Evolutionary conservation across 2,888 invertebrate genomes (phyloP), one percentile per base, ranked within the genome.

Genomic region (Temnothorax ravouxi): DNA sequence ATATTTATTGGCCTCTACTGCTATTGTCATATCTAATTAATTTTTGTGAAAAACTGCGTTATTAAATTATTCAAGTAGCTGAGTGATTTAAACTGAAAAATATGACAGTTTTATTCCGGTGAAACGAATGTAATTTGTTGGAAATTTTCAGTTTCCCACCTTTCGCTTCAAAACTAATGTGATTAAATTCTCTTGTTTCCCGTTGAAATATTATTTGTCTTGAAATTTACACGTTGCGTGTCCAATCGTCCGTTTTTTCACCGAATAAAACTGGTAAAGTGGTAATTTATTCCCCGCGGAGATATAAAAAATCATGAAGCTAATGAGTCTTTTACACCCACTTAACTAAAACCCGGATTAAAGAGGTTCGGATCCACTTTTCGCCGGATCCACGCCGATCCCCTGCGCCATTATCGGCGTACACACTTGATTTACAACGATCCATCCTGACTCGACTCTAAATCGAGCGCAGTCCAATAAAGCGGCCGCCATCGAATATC

Each of bases 401-500:
- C 29, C 29, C 29, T 29, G 15, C 44, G 72, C 38, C 13, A 71
- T 79, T 79, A 79, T 72, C 38, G n/a, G 38, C 29, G 34, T 41
- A 9, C 61, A 11, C 52, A 38, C 62, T 25, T 79, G 79, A 71
- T 79, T 79, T 72, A 79, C 59, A 79, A 13, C 47, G 47, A 79
- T 71, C 59, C 21, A 72, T 79, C 72, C 47, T 18, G 47, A 41
- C 41, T 79, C 34, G 71, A 72, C 47, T 79, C 72, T 79, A 71
- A 79, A 79, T 79, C 72, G 79, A 79, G 72, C 38, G 21, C 59
- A 47, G 79, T 71, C 71, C 59, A 79, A 79, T 79, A 72, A 71
- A 79, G 56, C 79, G 72, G 34, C 21, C 47, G 50, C 79, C 79
- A n/a, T 61, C 72, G 72, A 50, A 59, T 59, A 47, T 64, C 50